These are phyloP conservation scores for Macrosoma leucophasiata DNA, from an alignment of 2,888 invertebrate genomes.

Conservation along the genomic window DNA sequence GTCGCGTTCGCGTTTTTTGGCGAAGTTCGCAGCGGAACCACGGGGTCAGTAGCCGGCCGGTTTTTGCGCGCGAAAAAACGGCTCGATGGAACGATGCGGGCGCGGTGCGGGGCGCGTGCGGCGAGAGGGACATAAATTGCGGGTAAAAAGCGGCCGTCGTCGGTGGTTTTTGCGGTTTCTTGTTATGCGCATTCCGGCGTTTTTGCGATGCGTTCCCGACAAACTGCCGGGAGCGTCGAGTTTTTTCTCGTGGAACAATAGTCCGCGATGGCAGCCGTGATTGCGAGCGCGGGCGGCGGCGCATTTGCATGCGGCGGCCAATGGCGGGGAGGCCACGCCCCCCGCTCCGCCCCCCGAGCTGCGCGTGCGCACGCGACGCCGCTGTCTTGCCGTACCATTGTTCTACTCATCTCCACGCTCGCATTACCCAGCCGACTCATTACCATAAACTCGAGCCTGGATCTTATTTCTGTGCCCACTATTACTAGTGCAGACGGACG, in stretches of 20 bases:
- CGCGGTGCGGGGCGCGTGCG: conserved; percentile 7
- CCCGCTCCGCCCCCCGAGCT: conserved; percentile 17
- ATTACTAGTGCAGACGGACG: too few relatives aligned
- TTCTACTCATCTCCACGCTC: conserved; percentile 17
- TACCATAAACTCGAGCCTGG: too few relatives aligned
- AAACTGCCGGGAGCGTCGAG: conserved; percentile 43
- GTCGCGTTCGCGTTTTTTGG: conserved; percentile 5
- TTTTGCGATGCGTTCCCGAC: conserved; percentile 53
- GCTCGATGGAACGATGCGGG: conserved; percentile 13
- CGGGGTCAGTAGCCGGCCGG: conserved; percentile 8
- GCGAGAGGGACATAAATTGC: conserved; percentile 47
- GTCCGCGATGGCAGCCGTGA: conserved; percentile 33
- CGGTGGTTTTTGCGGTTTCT: conserved; percentile 59
- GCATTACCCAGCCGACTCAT: conserved; percentile 7
- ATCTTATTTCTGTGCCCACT: too few relatives aligned
- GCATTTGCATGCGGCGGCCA: conserved; percentile 59
- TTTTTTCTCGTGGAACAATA: conserved; percentile 55
- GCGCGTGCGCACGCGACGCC: conserved; percentile 8
- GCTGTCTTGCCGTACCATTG: conserved; percentile 18
- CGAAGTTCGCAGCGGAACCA: neutral
- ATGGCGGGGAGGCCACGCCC: conserved; percentile 35
- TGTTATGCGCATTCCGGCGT: conserved; percentile 65
- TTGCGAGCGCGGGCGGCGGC: conserved; percentile 52
- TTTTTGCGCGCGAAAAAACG: conserved; percentile 7
- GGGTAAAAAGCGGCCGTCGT: conserved; percentile 52